Base-by-base conservation (phyloP, 2,888 invertebrate genomes). In the Nysson spinosus region DNA sequence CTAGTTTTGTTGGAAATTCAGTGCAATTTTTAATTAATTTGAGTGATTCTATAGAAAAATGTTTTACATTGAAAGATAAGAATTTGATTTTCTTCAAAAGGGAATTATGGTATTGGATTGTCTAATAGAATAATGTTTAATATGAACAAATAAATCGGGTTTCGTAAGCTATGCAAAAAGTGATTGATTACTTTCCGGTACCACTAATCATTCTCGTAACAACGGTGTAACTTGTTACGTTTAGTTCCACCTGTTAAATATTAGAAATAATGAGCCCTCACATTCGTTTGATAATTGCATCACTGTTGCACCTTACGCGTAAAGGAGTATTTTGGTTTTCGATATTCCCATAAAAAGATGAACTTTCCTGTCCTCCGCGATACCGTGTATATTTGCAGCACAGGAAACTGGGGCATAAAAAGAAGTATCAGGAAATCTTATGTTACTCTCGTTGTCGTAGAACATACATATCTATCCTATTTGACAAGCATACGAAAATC, bases 251-350 rank as follows among this genome's bases (percentile, higher is more conserved):
- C 30, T 35, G 50, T 49, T 71, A 75, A 72, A 72, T 28, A 47
- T 58, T 72, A 75, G 56, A 69, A 79, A 80, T 73, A 69, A 65
- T 70, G 60, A 62, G 62, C 69, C 49, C 70, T 65, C 62, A 55
- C 62, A 42, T 63, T 61, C 55, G 28, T 51, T 52, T 65, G 42
- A 50, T 67, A 58, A 58, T 70, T 63, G 62, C 67, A 65, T 54
- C 58, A 28, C 56, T 46, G 67, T 70, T 54, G 51, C 60, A 40
- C 44, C 69, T 68, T 78, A 77, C 37, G 63, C 43, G 43, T 75
- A 77, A 75, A 69, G 54, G 79, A 79, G 77, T 77, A 79, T 79
- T 81, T 81, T 73, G 71, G 61, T 72, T 77, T 74, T 65, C 67
- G 52, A 75, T 49, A 47, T 37, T 58, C 49, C 44, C 40, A 51